A percentile compares a stretch with the other conserved stretches of the same genome.
Conservation (phyloP, 2,797 vertebrate genomes). For the Fistularia commersonii region DNA sequence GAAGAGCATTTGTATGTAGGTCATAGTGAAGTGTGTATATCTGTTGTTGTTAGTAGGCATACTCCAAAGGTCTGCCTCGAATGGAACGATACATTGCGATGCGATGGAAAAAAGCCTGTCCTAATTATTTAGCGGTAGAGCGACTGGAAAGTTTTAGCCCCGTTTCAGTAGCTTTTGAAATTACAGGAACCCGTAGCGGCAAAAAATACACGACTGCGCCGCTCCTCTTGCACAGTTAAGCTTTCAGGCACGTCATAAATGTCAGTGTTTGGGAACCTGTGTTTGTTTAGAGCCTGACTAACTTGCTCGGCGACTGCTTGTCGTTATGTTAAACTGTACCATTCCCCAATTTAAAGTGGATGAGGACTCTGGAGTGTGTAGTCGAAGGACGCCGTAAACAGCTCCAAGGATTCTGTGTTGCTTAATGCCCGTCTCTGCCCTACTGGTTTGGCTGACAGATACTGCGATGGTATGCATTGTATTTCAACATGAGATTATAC, state of each 20-base stretch:
- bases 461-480: too few relatives aligned
- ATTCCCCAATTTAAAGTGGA: not conserved
- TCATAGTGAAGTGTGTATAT: conserved; percentile 36
- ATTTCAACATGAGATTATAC: too few relatives aligned
- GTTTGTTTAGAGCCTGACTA: conserved; percentile 28
- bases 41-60: conserved; percentile 22
- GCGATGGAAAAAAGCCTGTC: not conserved
- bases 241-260: conserved; percentile 1
- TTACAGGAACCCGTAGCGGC: not conserved
- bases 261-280: conserved; percentile 13
- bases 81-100: conserved; percentile 3
- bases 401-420: too few relatives aligned
- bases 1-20: conserved; percentile 37
- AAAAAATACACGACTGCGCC: too few relatives aligned
- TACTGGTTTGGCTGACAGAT: too few relatives aligned
- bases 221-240: not conserved
- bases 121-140: conserved; percentile 5
- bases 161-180: not conserved
- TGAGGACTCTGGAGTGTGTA: not conserved
- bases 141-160: not conserved
- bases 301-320: conserved; percentile 8
- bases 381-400: not conserved
- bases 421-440: too few relatives aligned
- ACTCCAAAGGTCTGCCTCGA: conserved; percentile 7
- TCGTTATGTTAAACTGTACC: not conserved